A percentile compares a stretch with the other conserved stretches of the same genome.
Evolutionary conservation across 2,113 vertebrate species (phyloP).

Genomic region (Leiothrix lutea): DNA sequence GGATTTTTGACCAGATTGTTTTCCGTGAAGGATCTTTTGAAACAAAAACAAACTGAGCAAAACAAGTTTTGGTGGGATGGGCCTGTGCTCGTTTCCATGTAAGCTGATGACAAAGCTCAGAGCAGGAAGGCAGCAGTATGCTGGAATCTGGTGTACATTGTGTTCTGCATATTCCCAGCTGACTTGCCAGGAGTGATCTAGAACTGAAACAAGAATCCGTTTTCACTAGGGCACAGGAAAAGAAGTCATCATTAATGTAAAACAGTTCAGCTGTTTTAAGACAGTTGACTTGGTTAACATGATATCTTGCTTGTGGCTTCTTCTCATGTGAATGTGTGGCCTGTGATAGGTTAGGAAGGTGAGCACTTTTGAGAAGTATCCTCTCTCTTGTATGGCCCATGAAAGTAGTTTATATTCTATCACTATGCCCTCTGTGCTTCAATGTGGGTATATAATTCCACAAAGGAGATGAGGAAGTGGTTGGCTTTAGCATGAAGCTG

Average conservation of each 20-base stretch:
- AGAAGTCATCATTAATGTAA: neutral
- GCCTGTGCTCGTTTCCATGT: slow-evolving; percentile 10
- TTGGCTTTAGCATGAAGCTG: neutral
- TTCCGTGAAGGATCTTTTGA: slow-evolving; percentile 31
- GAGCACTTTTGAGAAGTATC: neutral
- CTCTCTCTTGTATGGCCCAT: neutral
- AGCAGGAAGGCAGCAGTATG: neutral
- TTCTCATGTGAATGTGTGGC: neutral
- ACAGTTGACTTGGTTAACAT: neutral
- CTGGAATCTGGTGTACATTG: slow-evolving; percentile 13
- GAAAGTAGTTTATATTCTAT: neutral
- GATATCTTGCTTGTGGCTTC: neutral
- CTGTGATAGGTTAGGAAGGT: neutral
- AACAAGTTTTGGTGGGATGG: slow-evolving; percentile 17
- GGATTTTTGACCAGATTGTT: slow-evolving; percentile 45
- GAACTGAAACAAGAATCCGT: neutral
- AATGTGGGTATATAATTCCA: neutral
- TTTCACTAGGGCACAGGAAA: neutral
- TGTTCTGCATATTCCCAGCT: slow-evolving; percentile 23
- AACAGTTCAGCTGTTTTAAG: neutral
- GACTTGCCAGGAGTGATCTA: slow-evolving; percentile 39
- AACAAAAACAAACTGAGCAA: slow-evolving; percentile 48
- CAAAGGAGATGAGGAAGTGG: neutral
- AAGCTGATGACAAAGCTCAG: slow-evolving; percentile 27
- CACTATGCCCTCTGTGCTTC: neutral